A percentile compares a stretch with the other conserved stretches of the same genome.
These are phyloP conservation scores for Pipa parva DNA, from an alignment of 2,113 vertebrate genomes.

Conservation along the genomic window DNA sequence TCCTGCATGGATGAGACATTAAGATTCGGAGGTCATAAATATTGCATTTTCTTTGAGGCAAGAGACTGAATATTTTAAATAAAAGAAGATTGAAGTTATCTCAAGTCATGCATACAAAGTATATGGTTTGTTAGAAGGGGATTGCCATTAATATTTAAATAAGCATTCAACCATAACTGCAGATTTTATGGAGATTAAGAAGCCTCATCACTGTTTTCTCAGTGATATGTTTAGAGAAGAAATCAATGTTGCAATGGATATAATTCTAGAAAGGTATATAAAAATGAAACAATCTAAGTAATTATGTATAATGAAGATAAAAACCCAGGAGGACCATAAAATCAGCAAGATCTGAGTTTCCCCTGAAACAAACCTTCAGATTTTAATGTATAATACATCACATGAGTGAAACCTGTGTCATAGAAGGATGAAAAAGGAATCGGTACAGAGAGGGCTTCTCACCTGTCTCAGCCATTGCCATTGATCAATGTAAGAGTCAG, in stretches of 20 bases:
- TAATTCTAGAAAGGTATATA: neutral
- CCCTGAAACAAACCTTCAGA: no score
- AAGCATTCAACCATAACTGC: neutral
- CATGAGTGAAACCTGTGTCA: no score
- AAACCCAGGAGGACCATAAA: no score
- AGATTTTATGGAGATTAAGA: conserved; percentile 25
- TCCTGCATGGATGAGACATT: conserved; percentile 28
- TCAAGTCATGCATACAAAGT: conserved; percentile 28
- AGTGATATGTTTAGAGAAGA: neutral
- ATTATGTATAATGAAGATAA: no score
- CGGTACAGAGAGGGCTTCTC: no score
- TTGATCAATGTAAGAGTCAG: no score
- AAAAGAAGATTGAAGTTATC: conserved; percentile 27
- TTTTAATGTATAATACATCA: no score
- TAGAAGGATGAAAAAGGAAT: no score
- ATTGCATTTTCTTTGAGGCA: conserved; percentile 26
- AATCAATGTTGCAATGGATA: neutral
- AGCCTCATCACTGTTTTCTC: neutral
- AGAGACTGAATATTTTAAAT: conserved; percentile 32
- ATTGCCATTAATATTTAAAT: conserved; percentile 28
- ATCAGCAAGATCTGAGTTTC: neutral
- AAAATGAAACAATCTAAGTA: no score
- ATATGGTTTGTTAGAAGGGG: conserved; percentile 7
- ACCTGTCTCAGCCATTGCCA: no score
- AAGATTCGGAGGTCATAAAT: conserved; percentile 30